phyloP scores from a whole-genome alignment of 2,888 invertebrate species.

The Perizoma affinitatum region DNA sequence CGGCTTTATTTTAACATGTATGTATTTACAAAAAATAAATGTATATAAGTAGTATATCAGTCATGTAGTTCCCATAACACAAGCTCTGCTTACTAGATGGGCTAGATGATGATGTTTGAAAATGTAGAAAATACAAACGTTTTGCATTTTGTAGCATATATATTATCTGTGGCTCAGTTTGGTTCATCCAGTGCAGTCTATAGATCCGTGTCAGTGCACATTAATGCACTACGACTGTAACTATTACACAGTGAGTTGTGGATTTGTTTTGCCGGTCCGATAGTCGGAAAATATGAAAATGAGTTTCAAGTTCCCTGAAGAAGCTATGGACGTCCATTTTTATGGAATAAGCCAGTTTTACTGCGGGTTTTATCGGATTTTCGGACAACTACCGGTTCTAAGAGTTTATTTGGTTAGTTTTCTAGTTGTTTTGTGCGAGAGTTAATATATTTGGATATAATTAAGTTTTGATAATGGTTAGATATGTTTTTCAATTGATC shows the following conservation, averaged over 20 bases:
- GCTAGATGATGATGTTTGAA: too few relatives aligned
- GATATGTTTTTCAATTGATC: too few relatives aligned
- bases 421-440: conserved; percentile 4
- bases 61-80: too few relatives aligned
- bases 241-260: conserved; percentile 77
- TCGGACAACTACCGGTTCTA: conserved; percentile 27
- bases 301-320: conserved; percentile 65
- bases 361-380: conserved; percentile 30
- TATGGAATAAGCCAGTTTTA: conserved; percentile 45
- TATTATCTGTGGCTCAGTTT: neutral
- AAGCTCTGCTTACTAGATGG: too few relatives aligned
- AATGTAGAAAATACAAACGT: too few relatives aligned
- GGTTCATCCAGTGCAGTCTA: conserved; percentile 44
- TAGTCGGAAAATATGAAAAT: conserved; percentile 76
- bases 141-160: too few relatives aligned
- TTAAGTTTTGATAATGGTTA: too few relatives aligned
- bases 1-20: too few relatives aligned
- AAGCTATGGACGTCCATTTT: conserved; percentile 52
- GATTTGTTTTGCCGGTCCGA: conserved; percentile 78
- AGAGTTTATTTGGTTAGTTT: conserved; percentile 30
- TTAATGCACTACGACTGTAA: conserved; percentile 75
- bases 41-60: too few relatives aligned
- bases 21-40: too few relatives aligned
- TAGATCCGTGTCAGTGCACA: conserved; percentile 47
- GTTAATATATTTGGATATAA: neutral